A percentile compares a stretch with the other conserved stretches of the same genome.
Evolutionary conservation across 2,888 invertebrate genomes (phyloP).

Genomic region (Acanthosoma haemorrhoidale): DNA sequence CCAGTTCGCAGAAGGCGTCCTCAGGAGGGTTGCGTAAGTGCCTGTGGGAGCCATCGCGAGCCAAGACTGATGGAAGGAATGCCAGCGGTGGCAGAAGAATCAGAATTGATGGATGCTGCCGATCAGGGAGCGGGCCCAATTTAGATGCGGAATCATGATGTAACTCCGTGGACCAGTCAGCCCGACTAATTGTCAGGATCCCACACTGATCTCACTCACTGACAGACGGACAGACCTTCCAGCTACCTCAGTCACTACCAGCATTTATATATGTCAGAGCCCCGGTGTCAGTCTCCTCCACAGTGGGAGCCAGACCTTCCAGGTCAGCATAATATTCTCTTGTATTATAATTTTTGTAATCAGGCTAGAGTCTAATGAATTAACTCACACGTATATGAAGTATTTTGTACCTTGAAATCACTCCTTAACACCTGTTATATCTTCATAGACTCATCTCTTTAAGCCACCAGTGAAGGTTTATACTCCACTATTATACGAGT

Average conservation of each 20-base stretch:
- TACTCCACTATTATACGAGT: too few relatives aligned
- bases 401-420: too few relatives aligned
- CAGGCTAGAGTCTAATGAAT: too few relatives aligned
- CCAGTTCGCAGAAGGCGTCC: neutral
- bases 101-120: slow-evolving; percentile 2
- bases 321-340: too few relatives aligned
- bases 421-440: too few relatives aligned
- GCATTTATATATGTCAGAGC: neutral
- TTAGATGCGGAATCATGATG: neutral
- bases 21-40: neutral
- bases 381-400: too few relatives aligned
- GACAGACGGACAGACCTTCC: neutral
- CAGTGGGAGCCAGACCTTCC: slow-evolving; percentile 1
- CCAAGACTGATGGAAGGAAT: slow-evolving; percentile 7
- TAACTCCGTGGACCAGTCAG: slow-evolving; percentile 11
- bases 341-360: too few relatives aligned
- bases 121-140: neutral
- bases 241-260: too few relatives aligned
- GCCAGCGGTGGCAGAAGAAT: neutral
- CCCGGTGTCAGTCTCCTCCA: neutral
- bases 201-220: neutral
- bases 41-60: neutral
- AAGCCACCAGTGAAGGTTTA: too few relatives aligned
- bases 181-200: slow-evolving; percentile 4
- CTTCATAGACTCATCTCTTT: too few relatives aligned